Evolutionary conservation across 2,797 vertebrate species (phyloP).

Genomic region (Tachyglossus aculeatus): DNA sequence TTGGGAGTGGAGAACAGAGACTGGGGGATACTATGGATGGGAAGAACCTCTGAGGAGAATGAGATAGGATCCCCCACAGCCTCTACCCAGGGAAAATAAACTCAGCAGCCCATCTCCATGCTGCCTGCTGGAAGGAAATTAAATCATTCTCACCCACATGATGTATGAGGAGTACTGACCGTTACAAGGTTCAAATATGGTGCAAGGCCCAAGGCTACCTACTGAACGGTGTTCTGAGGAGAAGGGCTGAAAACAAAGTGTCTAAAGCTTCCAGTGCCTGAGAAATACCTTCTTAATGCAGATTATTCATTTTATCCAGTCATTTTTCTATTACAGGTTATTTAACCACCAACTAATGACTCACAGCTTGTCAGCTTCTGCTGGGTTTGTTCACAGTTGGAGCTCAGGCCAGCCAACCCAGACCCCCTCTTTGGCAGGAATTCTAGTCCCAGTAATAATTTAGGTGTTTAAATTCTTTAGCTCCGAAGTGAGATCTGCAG

Average conservation of each 20-base stretch:
- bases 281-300: conserved; percentile 43
- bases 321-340: conserved; percentile 54
- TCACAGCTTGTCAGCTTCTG: conserved; percentile 48
- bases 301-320: conserved; percentile 55
- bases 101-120: too few species aligned
- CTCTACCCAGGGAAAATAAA: too few species aligned
- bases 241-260: not conserved
- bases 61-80: too few species aligned
- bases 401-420: conserved; percentile 53
- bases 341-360: conserved; percentile 63
- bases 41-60: too few species aligned
- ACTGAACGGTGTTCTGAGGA: not conserved
- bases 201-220: not conserved
- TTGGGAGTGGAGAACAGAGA: too few species aligned
- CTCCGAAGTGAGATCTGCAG: conserved; percentile 22
- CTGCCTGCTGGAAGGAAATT: not conserved
- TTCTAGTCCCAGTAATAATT: conserved; percentile 57
- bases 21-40: too few species aligned
- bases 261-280: conserved; percentile 9
- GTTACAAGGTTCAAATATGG: too few species aligned
- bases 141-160: too few species aligned
- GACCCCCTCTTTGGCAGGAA: conserved; percentile 34
- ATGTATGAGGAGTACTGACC: too few species aligned
- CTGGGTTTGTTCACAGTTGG: conserved; percentile 40
- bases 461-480: conserved; percentile 26